Conservation (phyloP, 2,888 invertebrate genomes). For the Apodemia mormo region DNA sequence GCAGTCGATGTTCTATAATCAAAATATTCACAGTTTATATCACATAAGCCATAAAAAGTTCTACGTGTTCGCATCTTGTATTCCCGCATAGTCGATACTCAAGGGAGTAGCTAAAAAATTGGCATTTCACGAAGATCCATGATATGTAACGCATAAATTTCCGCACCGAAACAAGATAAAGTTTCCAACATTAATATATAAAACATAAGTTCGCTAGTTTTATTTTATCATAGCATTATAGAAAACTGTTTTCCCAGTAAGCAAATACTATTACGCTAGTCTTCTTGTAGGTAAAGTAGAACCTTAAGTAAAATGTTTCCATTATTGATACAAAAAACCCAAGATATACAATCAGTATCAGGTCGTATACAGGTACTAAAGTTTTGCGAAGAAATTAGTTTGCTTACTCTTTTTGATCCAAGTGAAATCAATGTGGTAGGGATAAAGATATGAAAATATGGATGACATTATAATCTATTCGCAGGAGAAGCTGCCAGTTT, state of each 20-base stretch:
- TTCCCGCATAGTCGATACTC: conserved; percentile 23
- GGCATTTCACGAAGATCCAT: conserved; percentile 34
- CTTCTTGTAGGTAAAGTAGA: too few species aligned
- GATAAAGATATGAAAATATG: too few species aligned
- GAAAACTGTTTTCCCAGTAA: not conserved
- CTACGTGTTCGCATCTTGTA: conserved; percentile 4
- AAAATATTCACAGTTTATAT: conserved; percentile 1
- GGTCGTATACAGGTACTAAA: too few species aligned
- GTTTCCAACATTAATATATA: not conserved
- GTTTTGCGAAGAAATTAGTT: too few species aligned
- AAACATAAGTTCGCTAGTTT: not conserved
- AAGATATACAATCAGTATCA: too few species aligned
- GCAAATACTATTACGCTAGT: not conserved
- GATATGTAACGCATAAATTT: conserved; percentile 35
- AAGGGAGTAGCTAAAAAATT: conserved; percentile 37
- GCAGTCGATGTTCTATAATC: not conserved
- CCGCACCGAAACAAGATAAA: conserved; percentile 26
- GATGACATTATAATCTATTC: too few species aligned
- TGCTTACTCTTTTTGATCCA: too few species aligned
- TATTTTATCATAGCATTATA: not conserved
- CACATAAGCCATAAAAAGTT: conserved; percentile 1
- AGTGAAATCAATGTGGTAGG: too few species aligned
- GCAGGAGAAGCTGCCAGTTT: too few species aligned
- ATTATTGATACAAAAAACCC: too few species aligned
- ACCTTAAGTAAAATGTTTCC: too few species aligned